Evolutionary conservation across 2,888 invertebrate genomes (phyloP).

Genomic region (Ctenicera cuprea): DNA sequence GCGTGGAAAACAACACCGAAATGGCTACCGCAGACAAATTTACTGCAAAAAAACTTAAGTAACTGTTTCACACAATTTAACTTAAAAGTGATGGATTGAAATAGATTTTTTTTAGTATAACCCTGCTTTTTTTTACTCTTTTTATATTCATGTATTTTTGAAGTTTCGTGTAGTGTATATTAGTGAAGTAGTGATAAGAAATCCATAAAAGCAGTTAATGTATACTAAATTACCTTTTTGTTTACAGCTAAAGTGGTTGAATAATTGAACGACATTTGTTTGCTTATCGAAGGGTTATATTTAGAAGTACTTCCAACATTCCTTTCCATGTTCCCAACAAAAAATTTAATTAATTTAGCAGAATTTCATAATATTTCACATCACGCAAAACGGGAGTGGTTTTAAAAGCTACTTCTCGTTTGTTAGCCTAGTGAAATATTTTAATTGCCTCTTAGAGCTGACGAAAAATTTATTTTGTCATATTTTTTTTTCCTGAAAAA

Average conservation of each 20-base stretch:
- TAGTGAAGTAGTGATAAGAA: neutral
- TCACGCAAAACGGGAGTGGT: neutral
- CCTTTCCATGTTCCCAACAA: neutral
- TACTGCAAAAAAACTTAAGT: constrained; percentile 53
- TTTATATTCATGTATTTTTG: neutral
- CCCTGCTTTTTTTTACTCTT: neutral
- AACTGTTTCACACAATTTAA: constrained; percentile 49
- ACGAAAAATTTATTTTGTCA: neutral
- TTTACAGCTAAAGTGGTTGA: neutral
- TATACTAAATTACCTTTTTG: constrained; percentile 1
- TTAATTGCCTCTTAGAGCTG: too few relatives aligned
- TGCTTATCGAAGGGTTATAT: neutral
- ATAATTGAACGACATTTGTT: neutral
- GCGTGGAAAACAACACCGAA: constrained; percentile 61
- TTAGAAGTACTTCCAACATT: neutral
- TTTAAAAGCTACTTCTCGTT: neutral
- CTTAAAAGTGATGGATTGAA: constrained; percentile 36
- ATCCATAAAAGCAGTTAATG: constrained; percentile 8
- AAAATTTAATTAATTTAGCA: neutral
- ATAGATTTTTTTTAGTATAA: constrained; percentile 4
- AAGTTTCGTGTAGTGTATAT: neutral
- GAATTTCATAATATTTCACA: neutral
- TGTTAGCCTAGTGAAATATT: constrained; percentile 3
- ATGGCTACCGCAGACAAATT: constrained; percentile 56
- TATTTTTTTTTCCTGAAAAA: too few relatives aligned